Percentiles rank a stretch among this genome's conserved stretches.
Evolutionary conservation across 2,113 vertebrate species (phyloP).

Genomic region (Chinchilla lanigera): DNA sequence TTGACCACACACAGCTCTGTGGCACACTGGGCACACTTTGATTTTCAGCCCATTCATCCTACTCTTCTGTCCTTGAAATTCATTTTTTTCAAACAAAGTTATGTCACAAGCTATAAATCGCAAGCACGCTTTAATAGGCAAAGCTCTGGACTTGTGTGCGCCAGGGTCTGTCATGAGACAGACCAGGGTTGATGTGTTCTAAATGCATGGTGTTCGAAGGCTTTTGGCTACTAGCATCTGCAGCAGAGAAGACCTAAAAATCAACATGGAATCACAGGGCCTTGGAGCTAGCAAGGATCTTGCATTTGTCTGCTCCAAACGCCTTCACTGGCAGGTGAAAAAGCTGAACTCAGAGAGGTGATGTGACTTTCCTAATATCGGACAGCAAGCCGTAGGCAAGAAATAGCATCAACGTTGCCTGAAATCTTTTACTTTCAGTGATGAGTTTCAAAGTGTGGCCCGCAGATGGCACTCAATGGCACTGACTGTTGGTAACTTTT

Average conservation of each 20-base stretch:
- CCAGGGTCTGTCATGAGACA: slow-evolving; percentile 43
- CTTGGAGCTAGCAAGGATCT: background rate
- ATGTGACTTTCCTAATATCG: background rate
- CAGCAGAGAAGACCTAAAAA: background rate
- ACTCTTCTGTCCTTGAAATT: slow-evolving; percentile 58
- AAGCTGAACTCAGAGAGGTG: slow-evolving; percentile 11
- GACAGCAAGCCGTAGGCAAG: background rate
- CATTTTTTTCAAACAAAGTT: slow-evolving; percentile 71
- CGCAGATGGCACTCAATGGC: fast-evolving
- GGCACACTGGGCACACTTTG: slow-evolving; percentile 44
- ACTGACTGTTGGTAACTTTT: background rate
- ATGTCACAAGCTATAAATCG: slow-evolving; percentile 31
- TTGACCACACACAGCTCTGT: slow-evolving; percentile 67
- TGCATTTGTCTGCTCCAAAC: background rate
- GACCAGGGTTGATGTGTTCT: slow-evolving; percentile 13
- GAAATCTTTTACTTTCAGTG: background rate
- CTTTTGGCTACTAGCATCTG: background rate
- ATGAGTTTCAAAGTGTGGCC: background rate
- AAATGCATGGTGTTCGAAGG: background rate
- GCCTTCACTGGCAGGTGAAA: background rate
- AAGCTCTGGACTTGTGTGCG: slow-evolving; percentile 4
- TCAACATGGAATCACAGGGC: background rate
- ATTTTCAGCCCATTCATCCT: slow-evolving; percentile 72
- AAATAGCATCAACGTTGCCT: background rate
- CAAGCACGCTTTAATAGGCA: slow-evolving; percentile 2